These are phyloP conservation scores for Archocentrus centrarchus DNA, from an alignment of 2,113 vertebrate genomes.

Conservation along the genomic window DNA sequence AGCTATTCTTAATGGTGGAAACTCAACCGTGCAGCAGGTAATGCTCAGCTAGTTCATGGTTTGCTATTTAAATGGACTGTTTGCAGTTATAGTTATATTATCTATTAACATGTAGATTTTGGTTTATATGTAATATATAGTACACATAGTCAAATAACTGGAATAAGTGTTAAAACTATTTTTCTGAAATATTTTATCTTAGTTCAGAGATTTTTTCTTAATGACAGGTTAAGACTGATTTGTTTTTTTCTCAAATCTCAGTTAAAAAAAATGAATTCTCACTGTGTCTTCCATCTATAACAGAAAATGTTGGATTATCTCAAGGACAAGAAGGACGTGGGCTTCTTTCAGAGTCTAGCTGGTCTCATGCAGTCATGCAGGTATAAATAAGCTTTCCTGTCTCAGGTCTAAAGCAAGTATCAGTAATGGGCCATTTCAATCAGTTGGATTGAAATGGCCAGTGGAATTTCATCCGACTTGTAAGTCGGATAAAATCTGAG, in stretches of 20 bases:
- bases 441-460: too few relatives aligned
- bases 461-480: too few relatives aligned
- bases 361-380: constrained; percentile 98
- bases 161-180: not conserved
- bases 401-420: too few relatives aligned
- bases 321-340: constrained; percentile 96
- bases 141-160: not conserved
- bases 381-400: constrained; percentile 66
- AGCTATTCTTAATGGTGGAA: constrained; percentile 94
- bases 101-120: not conserved
- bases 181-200: not conserved
- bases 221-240: too few relatives aligned
- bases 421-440: too few relatives aligned
- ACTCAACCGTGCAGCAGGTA: constrained; percentile 94
- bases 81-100: not conserved
- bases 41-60: not conserved
- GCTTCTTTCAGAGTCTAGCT: constrained; percentile 95
- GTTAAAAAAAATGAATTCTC: not conserved
- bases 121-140: not conserved
- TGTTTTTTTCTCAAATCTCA: not conserved
- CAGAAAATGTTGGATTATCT: constrained; percentile 99
- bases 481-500: too few relatives aligned
- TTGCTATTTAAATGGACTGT: not conserved
- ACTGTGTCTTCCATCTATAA: constrained; percentile 36
- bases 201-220: too few relatives aligned